A percentile compares a stretch with the other conserved stretches of the same genome.
Evolutionary conservation across 2,797 vertebrate species (phyloP).

Genomic region (Prunella strophiata): DNA sequence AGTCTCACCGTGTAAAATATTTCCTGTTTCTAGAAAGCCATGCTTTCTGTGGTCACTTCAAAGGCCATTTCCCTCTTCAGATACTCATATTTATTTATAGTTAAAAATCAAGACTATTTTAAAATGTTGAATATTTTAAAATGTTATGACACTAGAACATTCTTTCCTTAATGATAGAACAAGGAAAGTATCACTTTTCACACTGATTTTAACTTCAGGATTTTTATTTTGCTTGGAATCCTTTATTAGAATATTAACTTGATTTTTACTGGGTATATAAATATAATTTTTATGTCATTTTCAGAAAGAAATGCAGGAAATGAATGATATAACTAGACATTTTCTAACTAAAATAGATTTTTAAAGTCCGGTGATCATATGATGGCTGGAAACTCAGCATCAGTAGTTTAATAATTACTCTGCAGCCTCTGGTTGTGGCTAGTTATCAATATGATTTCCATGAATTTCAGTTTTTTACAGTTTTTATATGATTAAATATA

Average conservation of each 20-base stretch:
- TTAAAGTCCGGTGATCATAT: background rate
- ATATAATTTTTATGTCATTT: background rate
- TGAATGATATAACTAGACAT: background rate
- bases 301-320: background rate
- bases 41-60: background rate
- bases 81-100: background rate
- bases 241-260: background rate
- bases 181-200: background rate
- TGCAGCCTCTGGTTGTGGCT: background rate
- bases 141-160: background rate
- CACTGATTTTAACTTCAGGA: background rate
- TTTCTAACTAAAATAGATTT: background rate
- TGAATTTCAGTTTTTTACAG: background rate
- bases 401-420: background rate
- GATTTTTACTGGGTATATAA: background rate
- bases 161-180: background rate
- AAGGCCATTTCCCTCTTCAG: background rate
- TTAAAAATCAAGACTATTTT: background rate
- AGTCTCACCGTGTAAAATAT: background rate
- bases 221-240: background rate
- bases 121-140: background rate
- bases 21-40: background rate
- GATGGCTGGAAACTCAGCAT: background rate
- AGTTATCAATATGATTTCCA: background rate
- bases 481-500: background rate